phyloP scores from a whole-genome alignment of 2,113 vertebrate genomes.

The Malurus elegans region DNA sequence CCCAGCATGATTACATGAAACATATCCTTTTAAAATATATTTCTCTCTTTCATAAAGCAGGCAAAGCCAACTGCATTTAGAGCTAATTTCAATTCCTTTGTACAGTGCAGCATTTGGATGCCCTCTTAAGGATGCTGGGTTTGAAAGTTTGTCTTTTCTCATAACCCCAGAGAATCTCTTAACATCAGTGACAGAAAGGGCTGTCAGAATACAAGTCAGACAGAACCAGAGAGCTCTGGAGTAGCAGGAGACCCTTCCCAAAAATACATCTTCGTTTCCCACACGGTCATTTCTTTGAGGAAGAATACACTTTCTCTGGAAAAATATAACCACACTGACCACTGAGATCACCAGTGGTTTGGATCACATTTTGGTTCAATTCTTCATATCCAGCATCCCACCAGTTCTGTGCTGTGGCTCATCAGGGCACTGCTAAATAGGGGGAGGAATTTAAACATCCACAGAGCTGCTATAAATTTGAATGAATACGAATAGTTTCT shows the following conservation, averaged over 20 bases:
- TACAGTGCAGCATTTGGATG: slow-evolving; percentile 56
- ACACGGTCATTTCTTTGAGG: neutral
- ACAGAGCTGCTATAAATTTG: neutral
- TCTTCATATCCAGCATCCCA: neutral
- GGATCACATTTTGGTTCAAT: neutral
- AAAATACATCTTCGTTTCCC: neutral
- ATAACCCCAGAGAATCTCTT: neutral
- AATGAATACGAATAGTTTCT: neutral
- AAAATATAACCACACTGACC: neutral
- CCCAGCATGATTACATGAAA: slow-evolving; percentile 36
- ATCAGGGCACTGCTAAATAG: neutral
- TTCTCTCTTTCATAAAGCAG: slow-evolving; percentile 9
- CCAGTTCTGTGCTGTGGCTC: neutral
- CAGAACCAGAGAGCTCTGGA: neutral
- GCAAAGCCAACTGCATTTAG: slow-evolving; percentile 34
- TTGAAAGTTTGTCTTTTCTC: slow-evolving; percentile 33
- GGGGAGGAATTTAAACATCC: neutral
- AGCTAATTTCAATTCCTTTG: slow-evolving; percentile 41
- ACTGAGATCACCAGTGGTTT: neutral
- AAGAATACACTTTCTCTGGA: neutral
- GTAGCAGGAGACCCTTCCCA: neutral
- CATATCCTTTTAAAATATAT: slow-evolving; percentile 34
- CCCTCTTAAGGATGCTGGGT: slow-evolving; percentile 56
- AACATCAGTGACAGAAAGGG: neutral
- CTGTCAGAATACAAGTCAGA: neutral